Conservation (phyloP, 2,797 vertebrate genomes). For the Lemur catta region DNA sequence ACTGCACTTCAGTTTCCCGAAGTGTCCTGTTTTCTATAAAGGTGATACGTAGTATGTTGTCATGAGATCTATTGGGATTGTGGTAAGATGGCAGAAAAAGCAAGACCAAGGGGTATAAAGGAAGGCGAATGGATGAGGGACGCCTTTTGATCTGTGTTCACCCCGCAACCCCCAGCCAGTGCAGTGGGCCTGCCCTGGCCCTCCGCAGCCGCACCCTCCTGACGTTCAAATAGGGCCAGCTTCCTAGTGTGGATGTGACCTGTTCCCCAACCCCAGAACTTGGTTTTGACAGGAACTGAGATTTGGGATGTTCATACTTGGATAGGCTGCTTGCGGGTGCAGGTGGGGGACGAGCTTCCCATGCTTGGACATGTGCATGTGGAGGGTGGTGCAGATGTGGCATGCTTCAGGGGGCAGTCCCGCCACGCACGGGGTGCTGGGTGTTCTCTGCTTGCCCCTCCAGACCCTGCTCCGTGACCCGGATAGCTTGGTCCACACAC, state of each 20-base stretch:
- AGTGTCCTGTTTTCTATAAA: not conserved
- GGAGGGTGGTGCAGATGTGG: accelerated
- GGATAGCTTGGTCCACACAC: not conserved
- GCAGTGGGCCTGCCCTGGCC: not conserved
- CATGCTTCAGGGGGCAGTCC: not conserved
- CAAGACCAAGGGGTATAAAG: not conserved
- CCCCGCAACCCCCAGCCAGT: not conserved
- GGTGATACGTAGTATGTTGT: not conserved
- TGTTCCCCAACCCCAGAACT: not conserved
- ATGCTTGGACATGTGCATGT: accelerated
- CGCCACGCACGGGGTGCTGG: accelerated
- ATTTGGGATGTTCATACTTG: not conserved
- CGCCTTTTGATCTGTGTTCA: not conserved
- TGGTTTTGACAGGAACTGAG: not conserved
- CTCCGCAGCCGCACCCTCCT: not conserved
- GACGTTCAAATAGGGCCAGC: too few relatives aligned
- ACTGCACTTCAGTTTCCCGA: not conserved
- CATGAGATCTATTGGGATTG: not conserved
- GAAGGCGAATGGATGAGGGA: not conserved
- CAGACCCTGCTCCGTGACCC: not conserved
- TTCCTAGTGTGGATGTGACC: not conserved
- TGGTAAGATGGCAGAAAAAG: not conserved
- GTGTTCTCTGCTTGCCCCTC: not conserved
- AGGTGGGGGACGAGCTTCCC: too few relatives aligned
- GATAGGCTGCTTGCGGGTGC: not conserved